These are phyloP conservation scores for Phacellophora camtschatica DNA, from an alignment of 30 jellyfish, hydroid and myxozoan species.

Conservation along the genomic window DNA sequence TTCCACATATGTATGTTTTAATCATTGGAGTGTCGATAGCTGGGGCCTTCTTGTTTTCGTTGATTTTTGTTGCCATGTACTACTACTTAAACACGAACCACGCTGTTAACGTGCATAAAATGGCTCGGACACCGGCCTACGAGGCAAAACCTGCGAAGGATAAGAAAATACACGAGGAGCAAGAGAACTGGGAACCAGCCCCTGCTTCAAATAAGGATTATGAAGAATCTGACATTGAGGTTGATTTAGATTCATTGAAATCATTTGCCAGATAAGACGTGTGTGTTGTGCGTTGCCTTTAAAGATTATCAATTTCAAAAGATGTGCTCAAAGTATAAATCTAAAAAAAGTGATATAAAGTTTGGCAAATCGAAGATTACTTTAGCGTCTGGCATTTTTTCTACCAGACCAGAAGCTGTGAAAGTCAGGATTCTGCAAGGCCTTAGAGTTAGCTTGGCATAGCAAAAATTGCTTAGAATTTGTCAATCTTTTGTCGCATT, in stretches of 20 bases:
- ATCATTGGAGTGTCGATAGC: conserved; percentile 92
- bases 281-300: background rate
- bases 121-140: conserved; percentile 37
- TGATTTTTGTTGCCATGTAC: conserved; percentile 76
- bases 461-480: too few species aligned
- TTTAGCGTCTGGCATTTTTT: too few species aligned
- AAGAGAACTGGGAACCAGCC: background rate
- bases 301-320: too few species aligned
- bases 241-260: conserved; percentile 68
- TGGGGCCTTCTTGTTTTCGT: conserved; percentile 94
- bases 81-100: conserved; percentile 73
- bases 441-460: too few species aligned
- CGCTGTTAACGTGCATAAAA: conserved; percentile 21
- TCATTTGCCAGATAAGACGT: background rate
- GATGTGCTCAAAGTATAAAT: too few species aligned
- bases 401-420: too few species aligned
- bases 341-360: too few species aligned
- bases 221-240: conserved; percentile 75
- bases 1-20: conserved; percentile 95
- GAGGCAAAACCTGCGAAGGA: background rate
- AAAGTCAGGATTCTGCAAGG: too few species aligned
- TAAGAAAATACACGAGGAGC: conserved; percentile 4
- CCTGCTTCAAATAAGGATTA: background rate
- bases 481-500: too few species aligned
- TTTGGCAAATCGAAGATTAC: too few species aligned